phyloP scores from a whole-genome alignment of 2,113 vertebrate species.

The Prunella fulvescens region DNA sequence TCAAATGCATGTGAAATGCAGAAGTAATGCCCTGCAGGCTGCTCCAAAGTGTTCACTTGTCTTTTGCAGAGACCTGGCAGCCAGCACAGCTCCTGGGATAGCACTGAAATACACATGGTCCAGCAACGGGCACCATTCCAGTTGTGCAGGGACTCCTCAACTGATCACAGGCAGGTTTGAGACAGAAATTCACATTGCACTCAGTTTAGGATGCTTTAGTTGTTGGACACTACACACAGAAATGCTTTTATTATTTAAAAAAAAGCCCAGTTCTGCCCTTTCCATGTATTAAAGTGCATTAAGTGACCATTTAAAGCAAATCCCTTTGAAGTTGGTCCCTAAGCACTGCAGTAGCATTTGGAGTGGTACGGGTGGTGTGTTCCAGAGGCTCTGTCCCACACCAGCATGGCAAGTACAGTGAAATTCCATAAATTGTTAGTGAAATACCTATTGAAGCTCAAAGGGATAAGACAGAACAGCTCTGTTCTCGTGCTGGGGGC shows the following conservation, averaged over 20 bases:
- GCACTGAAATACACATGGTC: not conserved
- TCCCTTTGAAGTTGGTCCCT: slow-evolving; percentile 59
- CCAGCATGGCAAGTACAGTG: not conserved
- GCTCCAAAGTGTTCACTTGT: not conserved
- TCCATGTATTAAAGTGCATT: slow-evolving; percentile 71
- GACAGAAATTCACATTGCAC: slow-evolving; percentile 9
- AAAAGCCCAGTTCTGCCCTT: slow-evolving; percentile 62
- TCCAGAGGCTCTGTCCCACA: not conserved
- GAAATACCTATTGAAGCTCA: not conserved
- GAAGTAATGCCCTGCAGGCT: slow-evolving; percentile 49
- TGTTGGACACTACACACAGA: slow-evolving; percentile 17
- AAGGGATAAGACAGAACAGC: not conserved
- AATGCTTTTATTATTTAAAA: slow-evolving; percentile 22
- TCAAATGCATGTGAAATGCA: slow-evolving; percentile 9
- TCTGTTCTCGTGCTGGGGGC: not conserved
- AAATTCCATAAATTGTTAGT: not conserved
- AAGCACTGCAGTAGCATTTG: slow-evolving; percentile 52
- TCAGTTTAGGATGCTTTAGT: not conserved
- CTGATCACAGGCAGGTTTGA: not conserved
- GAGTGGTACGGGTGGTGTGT: not conserved
- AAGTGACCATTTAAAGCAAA: slow-evolving; percentile 47
- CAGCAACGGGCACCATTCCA: not conserved
- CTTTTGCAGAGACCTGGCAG: slow-evolving; percentile 20
- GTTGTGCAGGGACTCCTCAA: not conserved
- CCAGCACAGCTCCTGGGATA: not conserved